Conservation (phyloP, 2,113 vertebrate genomes). For the Rhinolophus ferrumequinum region DNA sequence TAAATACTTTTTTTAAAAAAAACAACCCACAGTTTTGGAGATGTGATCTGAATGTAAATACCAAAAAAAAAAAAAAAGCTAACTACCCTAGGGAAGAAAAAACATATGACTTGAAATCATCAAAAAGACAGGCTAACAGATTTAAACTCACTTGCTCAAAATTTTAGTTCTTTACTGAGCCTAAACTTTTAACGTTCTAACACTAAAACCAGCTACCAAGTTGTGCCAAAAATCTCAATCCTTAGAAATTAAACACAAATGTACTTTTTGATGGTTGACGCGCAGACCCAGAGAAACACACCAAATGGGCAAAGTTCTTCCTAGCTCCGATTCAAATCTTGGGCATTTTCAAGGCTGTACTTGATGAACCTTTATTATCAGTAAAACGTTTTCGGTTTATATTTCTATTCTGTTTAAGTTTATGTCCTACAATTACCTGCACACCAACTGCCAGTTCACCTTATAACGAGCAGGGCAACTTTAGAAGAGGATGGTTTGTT, state of each 20-base stretch:
- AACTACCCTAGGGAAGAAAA: neutral
- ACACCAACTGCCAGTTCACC: neutral
- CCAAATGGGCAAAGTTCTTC: neutral
- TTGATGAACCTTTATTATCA: neutral
- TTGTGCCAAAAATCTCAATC: neutral
- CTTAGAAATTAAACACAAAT: neutral
- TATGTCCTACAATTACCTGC: neutral
- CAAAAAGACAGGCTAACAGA: neutral
- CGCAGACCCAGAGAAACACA: neutral
- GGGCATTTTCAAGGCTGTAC: neutral
- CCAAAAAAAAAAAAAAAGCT: neutral
- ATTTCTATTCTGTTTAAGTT: neutral
- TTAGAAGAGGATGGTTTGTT: neutral
- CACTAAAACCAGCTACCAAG: neutral
- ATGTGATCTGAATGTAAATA: neutral
- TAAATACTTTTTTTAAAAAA: neutral
- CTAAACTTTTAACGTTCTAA: conserved; percentile 21
- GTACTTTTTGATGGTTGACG: neutral
- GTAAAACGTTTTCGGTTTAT: neutral
- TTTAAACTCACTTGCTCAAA: neutral
- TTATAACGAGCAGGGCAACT: neutral
- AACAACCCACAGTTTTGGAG: neutral
- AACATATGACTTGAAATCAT: neutral
- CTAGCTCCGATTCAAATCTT: neutral
- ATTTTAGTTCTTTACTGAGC: neutral